Evolutionary conservation across 2,797 vertebrate genomes (phyloP).

Genomic region (Acrossocheilus wenchowensis): DNA sequence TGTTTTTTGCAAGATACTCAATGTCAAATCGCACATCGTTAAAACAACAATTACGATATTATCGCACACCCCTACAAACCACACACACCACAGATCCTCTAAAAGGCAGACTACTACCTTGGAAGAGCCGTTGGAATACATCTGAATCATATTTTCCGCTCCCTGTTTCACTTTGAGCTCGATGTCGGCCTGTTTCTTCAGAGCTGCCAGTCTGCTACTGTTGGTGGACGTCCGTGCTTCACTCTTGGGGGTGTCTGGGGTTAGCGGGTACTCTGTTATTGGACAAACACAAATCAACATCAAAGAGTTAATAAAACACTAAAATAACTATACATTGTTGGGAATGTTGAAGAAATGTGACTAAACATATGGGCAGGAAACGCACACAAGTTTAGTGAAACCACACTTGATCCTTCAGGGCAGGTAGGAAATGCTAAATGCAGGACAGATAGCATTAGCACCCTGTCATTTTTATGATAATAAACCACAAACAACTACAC

Average conservation of each 20-base stretch:
- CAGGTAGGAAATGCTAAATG: background rate
- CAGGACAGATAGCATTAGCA: background rate
- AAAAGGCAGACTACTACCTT: conserved; percentile 76
- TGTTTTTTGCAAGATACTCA: no score
- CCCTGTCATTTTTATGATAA: background rate
- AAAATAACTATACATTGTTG: conserved; percentile 7
- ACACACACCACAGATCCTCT: background rate
- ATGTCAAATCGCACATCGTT: no score
- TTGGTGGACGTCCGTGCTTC: conserved; percentile 81
- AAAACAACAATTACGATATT: no score
- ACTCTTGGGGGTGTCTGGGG: conserved; percentile 87
- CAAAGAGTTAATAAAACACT: conserved; percentile 21
- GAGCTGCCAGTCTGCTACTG: conserved; percentile 81
- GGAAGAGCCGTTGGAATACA: conserved; percentile 90
- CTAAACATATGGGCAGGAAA: background rate
- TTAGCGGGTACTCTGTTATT: conserved; percentile 81
- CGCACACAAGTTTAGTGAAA: background rate
- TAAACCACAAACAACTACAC: background rate
- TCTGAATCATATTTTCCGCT: conserved; percentile 92
- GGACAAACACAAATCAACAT: conserved; percentile 36
- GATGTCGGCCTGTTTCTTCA: conserved; percentile 89
- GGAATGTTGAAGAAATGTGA: background rate
- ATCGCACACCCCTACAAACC: background rate
- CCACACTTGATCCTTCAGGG: background rate
- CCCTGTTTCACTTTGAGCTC: conserved; percentile 91